A percentile compares a stretch with the other conserved stretches of the same genome.
Evolutionary conservation across 2,888 invertebrate genomes (phyloP).

Genomic region (Miltochrista miniata): DNA sequence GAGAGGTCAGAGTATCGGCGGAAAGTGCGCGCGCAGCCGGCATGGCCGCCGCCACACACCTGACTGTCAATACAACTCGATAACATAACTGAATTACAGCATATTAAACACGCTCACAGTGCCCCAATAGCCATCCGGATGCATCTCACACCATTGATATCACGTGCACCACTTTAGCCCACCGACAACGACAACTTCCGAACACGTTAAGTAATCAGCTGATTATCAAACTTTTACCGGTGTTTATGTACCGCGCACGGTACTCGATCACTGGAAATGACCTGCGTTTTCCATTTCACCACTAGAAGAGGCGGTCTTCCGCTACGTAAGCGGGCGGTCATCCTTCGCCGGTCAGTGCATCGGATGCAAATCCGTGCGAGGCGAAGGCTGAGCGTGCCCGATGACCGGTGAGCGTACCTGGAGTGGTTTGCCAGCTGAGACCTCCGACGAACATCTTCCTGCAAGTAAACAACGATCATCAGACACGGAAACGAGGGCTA

Average conservation of each 20-base stretch:
- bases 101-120: conserved; percentile 50
- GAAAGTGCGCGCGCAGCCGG: conserved; percentile 80
- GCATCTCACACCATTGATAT: conserved; percentile 43
- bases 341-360: conserved; percentile 59
- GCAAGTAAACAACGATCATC: conserved; percentile 86
- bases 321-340: conserved; percentile 52
- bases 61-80: conserved; percentile 74
- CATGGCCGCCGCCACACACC: conserved; percentile 79
- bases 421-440: conserved; percentile 99
- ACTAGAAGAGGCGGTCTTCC: conserved; percentile 45
- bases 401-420: conserved; percentile 89
- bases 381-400: conserved; percentile 56
- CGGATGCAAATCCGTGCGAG: conserved; percentile 67
- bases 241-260: conserved; percentile 65
- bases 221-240: conserved; percentile 79
- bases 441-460: conserved; percentile 99
- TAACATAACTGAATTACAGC: conserved; percentile 69
- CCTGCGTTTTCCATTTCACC: conserved; percentile 48
- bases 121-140: conserved; percentile 41
- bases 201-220: conserved; percentile 73
- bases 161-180: conserved; percentile 48
- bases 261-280: conserved; percentile 64
- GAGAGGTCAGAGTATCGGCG: conserved; percentile 57
- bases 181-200: conserved; percentile 54
- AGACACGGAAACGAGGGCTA: conserved; percentile 51